Conservation (phyloP, 1,140 invertebrate species). For the Trachymyrmex septentrionalis region DNA sequence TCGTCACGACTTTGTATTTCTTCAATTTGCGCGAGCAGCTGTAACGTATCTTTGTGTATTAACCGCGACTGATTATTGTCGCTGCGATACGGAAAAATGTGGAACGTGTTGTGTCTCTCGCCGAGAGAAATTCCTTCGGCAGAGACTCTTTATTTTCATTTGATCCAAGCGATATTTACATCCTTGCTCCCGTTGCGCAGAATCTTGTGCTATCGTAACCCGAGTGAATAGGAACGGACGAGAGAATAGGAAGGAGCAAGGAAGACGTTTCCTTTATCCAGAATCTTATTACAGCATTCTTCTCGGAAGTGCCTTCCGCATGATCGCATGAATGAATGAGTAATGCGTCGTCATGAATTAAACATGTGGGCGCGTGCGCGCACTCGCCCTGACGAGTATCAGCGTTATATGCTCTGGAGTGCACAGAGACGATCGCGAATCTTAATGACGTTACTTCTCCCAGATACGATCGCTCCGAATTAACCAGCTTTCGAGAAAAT, state of each 20-base stretch:
- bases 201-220: constrained; percentile 34
- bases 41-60: not conserved
- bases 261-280: constrained; percentile 54
- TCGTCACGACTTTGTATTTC: not conserved
- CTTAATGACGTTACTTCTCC: constrained; percentile 22
- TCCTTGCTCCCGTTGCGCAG: constrained; percentile 4
- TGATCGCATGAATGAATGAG: constrained; percentile 81
- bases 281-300: constrained; percentile 82
- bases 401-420: not conserved
- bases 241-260: not conserved
- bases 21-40: constrained; percentile 21
- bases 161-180: constrained; percentile 33
- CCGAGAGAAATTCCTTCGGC: not conserved
- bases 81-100: not conserved
- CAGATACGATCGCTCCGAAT: constrained; percentile 51
- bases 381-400: constrained; percentile 14
- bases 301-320: constrained; percentile 78
- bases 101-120: not conserved
- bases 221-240: not conserved
- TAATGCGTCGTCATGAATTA: constrained; percentile 82
- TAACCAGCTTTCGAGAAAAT: constrained; percentile 29
- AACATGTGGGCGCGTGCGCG: constrained; percentile 78
- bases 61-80: not conserved
- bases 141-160: not conserved
- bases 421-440: not conserved